Base-by-base conservation (phyloP, 2,113 vertebrate species). In the Oreocharis arfaki region DNA sequence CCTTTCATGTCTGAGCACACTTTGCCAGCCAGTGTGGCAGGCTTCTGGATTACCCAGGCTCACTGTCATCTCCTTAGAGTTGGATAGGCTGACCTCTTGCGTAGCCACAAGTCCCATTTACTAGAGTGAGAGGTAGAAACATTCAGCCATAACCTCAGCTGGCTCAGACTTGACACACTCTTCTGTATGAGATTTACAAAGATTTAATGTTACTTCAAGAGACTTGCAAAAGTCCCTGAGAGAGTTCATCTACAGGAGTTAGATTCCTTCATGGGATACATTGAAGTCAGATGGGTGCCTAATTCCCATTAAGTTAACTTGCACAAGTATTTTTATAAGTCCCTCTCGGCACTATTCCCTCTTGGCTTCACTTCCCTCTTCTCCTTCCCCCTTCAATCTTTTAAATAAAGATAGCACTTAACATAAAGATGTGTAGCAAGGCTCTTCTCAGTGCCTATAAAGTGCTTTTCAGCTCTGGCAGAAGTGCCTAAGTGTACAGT, bases 381-480 rank as follows among this genome's bases (percentile, higher is more conserved):
- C 64, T 91, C 30, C n/a, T 55, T 85, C n/a, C 16, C 12, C 47
- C 52, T 86, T 88, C 82, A 74, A 26, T 96, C 64, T 93, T 94
- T 92, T 90, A 96, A 90, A 88, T 94, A 94, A 80, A 91, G 92
- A 64, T 37, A 93, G 60, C 60, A 86, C 71, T 95, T 90, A 91
- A 39, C 82, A 88, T 91, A 82, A 88, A 94, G 63, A 70, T 76
- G 57, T 90, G 55, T 91, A 77, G 46, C 84, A 90, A 86, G 64
- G 60, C 88, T 92, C 69, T 53, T 75, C 79, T 89, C 79, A 60
- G n/a, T 84, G 75, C 59, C 82, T 90, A 35, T 88, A 77, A 95
- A 97, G 79, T 93, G 80, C 69, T 96, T 96, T 92, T 94, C 84
- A 81, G 49, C 65, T 74, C 68, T 68, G 49, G 47, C 46, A 81